Evolutionary conservation across 2,797 vertebrate genomes (phyloP).

Genomic region (Ceryle rudis): DNA sequence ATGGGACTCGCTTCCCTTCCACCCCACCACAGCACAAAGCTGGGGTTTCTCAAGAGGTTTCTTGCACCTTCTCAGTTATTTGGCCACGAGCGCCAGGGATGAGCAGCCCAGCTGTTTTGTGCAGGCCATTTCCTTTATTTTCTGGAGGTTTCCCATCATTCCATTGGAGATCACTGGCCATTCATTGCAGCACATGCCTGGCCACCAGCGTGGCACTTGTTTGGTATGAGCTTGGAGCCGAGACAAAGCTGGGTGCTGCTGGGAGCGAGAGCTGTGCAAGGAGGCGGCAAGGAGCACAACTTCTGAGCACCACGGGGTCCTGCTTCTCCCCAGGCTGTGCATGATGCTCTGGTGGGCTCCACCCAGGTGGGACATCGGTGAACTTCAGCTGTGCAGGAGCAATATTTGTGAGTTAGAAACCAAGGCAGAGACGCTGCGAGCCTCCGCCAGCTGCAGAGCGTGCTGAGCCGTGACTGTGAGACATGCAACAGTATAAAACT

Average conservation of each 20-base stretch:
- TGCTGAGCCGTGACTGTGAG: neutral
- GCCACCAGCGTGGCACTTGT: neutral
- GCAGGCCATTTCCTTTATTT: neutral
- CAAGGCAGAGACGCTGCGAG: neutral
- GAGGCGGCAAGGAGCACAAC: neutral
- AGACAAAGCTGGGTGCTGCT: rapidly evolving
- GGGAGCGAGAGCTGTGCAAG: neutral
- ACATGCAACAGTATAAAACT: neutral
- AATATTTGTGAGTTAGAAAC: neutral
- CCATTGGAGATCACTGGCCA: neutral
- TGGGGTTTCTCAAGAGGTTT: rapidly evolving
- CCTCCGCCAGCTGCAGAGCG: rapidly evolving
- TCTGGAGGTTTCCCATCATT: neutral
- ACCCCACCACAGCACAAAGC: rapidly evolving
- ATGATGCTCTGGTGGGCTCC: neutral
- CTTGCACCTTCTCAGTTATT: neutral
- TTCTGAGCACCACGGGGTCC: neutral
- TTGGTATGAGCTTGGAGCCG: neutral
- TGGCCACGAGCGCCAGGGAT: rapidly evolving
- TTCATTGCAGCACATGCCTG: neutral
- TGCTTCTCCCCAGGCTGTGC: neutral
- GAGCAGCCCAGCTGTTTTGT: neutral
- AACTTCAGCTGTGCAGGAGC: neutral
- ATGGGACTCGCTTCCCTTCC: rapidly evolving
- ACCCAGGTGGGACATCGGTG: neutral